phyloP scores from a whole-genome alignment of 1,140 invertebrate species.

The Adelges cooleyi region DNA sequence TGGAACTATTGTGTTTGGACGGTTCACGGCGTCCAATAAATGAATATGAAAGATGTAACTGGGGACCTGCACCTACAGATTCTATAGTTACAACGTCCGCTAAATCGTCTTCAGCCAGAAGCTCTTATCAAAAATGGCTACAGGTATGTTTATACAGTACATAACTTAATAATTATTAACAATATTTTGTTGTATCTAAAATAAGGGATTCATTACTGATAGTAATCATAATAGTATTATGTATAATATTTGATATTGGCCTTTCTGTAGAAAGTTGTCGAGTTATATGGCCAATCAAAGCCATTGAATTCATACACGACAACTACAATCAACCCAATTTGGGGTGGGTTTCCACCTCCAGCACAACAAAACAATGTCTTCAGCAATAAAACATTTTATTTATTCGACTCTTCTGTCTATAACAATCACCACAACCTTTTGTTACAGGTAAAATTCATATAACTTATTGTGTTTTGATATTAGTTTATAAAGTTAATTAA shows the following conservation, averaged over 20 bases:
- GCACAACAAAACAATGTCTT: not conserved
- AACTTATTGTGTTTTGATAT: not conserved
- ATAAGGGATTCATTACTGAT: too few species aligned
- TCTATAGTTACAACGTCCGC: conserved; percentile 79
- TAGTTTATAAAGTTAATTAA: conserved; percentile 21
- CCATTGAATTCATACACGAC: not conserved
- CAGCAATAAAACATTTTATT: conserved; percentile 47
- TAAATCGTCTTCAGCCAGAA: conserved; percentile 46
- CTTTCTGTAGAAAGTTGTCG: conserved; percentile 17
- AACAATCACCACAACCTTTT: conserved; percentile 52
- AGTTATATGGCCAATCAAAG: conserved; percentile 3
- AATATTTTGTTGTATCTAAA: too few species aligned
- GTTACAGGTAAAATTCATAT: conserved; percentile 47
- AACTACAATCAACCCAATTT: not conserved
- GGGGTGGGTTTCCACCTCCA: not conserved
- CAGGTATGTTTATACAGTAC: conserved; percentile 4
- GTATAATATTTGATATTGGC: too few species aligned
- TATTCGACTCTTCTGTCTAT: conserved; percentile 61
- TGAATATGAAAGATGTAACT: conserved; percentile 69
- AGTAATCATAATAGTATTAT: too few species aligned
- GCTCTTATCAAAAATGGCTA: conserved; percentile 43
- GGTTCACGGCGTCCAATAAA: conserved; percentile 56
- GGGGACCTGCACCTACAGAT: conserved; percentile 75
- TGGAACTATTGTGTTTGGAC: conserved; percentile 78
- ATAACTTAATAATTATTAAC: not conserved